Evolutionary conservation across 2,113 vertebrate genomes (phyloP).

Genomic region (Elgaria multicarinata): DNA sequence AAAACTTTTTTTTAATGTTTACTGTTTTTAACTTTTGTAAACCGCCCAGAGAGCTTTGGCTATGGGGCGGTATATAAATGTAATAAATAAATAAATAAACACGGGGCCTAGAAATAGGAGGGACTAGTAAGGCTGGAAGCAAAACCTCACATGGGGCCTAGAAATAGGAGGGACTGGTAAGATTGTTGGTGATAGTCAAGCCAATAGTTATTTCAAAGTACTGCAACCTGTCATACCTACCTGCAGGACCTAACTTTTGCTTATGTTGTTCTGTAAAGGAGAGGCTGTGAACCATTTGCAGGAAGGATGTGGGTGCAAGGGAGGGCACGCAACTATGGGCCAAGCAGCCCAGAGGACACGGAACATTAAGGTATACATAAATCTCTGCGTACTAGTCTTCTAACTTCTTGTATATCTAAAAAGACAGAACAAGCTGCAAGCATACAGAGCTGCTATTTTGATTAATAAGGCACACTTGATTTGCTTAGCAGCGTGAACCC

Average conservation of each 20-base stretch:
- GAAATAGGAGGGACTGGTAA: background rate
- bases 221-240: background rate
- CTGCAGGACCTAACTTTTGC: background rate
- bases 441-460: background rate
- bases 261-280: background rate
- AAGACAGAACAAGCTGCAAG: background rate
- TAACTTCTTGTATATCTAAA: background rate
- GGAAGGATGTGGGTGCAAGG: background rate
- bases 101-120: background rate
- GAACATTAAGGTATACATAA: background rate
- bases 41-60: too few species aligned
- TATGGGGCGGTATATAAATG: too few species aligned
- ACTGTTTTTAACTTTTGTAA: too few species aligned
- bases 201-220: background rate
- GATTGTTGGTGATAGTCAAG: background rate
- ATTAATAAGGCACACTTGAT: conserved; percentile 3
- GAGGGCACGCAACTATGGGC: background rate
- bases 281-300: background rate
- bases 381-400: background rate
- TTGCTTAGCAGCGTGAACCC: background rate
- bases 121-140: background rate
- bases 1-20: too few species aligned
- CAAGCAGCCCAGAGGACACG: background rate
- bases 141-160: background rate
- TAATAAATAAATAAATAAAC: too few species aligned